Base-by-base conservation (phyloP, 2,113 vertebrate genomes). In the Mormoops blainvillei region DNA sequence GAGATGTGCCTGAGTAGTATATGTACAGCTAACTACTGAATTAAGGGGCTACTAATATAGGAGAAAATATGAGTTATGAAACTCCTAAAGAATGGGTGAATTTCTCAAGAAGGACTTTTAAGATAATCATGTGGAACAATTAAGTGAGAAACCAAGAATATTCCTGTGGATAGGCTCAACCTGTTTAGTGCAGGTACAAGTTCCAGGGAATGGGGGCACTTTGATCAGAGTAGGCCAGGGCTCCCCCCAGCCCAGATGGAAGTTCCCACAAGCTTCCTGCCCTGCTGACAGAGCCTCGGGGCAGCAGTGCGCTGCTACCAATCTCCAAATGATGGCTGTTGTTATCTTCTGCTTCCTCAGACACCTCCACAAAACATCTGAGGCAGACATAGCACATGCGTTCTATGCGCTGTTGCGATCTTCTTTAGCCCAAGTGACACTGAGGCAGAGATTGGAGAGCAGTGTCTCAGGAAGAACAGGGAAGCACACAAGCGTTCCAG, bases 241-340 rank as follows among this genome's bases (percentile, higher is more conserved):
- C 43, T 7, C 6, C 5, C 7, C 54, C 5, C 6, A 5, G 2
- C 56, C 24, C 0, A 20, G 43, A 31, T 1, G 16, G 84, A 68
- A 67, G 48, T 50, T 50, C 58, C 84, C 84, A 85, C 36, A 33
- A 26, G 19, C 71, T 90, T 86, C 26, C 56, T 13, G 12, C 20
- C 63, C 7, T 2, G 9, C 43, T 71, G 19, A 77, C n/a, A 54
- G n/a, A 82, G 63, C 31, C 24, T 14, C 41, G 74, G 5, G 24
- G 45, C 18, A 10, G 13, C 52, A 54, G 28, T 2, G 0, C 61
- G 1, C 24, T 9, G 45, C n/a, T 4, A 5, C 31, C 78, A 48
- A 13, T 2, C 24, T 56, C 63, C 19, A 52, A 15, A 48, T n/a
- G 61, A 58, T 2, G 0, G 54, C 45, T 68, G 2, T 10, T 38